Conservation (phyloP, 2,113 vertebrate species). For the Cyrtonyx montezumae region DNA sequence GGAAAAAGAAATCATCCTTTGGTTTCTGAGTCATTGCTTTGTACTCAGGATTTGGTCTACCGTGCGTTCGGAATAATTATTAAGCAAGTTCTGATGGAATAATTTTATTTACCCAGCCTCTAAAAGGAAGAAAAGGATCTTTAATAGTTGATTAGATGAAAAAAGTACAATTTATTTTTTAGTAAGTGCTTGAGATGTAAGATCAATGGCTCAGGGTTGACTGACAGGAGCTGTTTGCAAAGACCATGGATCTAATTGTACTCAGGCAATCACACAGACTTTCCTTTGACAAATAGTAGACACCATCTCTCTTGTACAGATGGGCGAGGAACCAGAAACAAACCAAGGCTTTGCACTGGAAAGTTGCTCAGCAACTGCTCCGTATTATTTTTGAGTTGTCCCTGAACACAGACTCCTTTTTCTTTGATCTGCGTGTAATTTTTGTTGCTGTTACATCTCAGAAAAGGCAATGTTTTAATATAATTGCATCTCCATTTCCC, state of each 20-base stretch:
- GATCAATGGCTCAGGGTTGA: slow-evolving; percentile 49
- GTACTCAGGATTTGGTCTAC: background rate
- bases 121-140: slow-evolving; percentile 1
- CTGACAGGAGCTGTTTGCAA: slow-evolving; percentile 38
- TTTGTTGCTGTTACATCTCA: slow-evolving; percentile 28
- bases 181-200: slow-evolving; percentile 59
- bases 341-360: background rate
- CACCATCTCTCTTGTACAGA: background rate
- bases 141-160: slow-evolving; percentile 48
- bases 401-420: background rate
- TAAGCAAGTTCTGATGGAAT: slow-evolving; percentile 34
- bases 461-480: background rate
- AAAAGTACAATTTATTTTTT: slow-evolving; percentile 32
- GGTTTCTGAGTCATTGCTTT: background rate
- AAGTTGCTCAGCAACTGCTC: slow-evolving; percentile 55
- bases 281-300: slow-evolving; percentile 3
- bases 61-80: slow-evolving; percentile 48
- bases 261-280: background rate
- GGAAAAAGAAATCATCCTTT: slow-evolving; percentile 11
- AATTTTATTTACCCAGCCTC: slow-evolving; percentile 37
- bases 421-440: slow-evolving; percentile 51
- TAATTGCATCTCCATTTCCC: slow-evolving; percentile 40
- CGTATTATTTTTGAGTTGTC: slow-evolving; percentile 12
- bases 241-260: slow-evolving; percentile 36
- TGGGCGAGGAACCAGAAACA: background rate